phyloP scores from a whole-genome alignment of 2,797 vertebrate species.

The Mycteria americana region DNA sequence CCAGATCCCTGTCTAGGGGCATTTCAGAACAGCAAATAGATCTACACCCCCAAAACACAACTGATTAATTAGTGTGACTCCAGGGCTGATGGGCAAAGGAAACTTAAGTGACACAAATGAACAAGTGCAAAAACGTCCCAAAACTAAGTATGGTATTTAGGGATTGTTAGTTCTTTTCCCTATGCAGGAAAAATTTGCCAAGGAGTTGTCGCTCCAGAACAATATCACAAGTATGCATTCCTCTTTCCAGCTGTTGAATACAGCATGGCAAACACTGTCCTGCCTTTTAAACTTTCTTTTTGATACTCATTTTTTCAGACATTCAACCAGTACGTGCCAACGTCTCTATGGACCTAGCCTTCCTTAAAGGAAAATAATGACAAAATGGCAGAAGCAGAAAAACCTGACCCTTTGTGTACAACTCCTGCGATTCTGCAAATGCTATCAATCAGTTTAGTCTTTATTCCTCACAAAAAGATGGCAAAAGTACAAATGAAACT shows the following conservation, averaged over 20 bases:
- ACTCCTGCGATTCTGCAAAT: background rate
- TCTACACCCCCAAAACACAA: slow-evolving; percentile 43
- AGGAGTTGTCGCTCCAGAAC: background rate
- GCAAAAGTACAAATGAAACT: background rate
- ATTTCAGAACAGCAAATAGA: slow-evolving; percentile 33
- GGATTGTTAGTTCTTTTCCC: background rate
- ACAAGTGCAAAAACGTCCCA: background rate
- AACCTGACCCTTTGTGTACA: background rate
- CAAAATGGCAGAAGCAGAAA: background rate
- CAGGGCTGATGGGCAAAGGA: background rate
- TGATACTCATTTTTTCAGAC: background rate
- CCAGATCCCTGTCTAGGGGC: background rate
- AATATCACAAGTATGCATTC: background rate
- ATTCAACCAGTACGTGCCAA: background rate
- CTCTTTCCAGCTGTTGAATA: background rate
- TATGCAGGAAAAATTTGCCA: background rate
- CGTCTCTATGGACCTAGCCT: background rate
- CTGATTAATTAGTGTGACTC: background rate
- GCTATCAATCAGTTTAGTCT: background rate
- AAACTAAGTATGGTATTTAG: background rate
- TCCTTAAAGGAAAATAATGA: background rate
- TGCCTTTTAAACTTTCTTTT: background rate
- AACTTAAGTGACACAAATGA: background rate
- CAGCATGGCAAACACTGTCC: background rate
- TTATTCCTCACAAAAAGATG: background rate